These are phyloP conservation scores for Parapsyche elsis DNA, from an alignment of 1,140 invertebrate genomes.

Conservation along the genomic window DNA sequence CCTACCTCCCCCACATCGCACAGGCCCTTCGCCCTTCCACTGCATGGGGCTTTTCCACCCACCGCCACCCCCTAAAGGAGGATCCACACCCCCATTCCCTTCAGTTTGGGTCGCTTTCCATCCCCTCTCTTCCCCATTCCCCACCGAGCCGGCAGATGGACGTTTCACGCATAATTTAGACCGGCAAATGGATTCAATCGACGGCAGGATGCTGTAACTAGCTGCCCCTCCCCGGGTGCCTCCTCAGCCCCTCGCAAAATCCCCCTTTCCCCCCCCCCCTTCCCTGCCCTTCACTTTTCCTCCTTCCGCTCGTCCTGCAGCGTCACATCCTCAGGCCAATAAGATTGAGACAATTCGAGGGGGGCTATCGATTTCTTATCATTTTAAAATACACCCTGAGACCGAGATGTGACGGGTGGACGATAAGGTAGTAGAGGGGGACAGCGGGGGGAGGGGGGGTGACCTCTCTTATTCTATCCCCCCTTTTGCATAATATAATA, in stretches of 20 bases:
- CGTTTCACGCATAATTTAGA: slow-evolving; percentile 57
- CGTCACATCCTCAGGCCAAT: slow-evolving; percentile 41
- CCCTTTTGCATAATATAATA: too few relatives aligned
- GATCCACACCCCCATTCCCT: not conserved
- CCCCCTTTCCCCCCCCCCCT: not conserved
- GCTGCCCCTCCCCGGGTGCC: slow-evolving; percentile 23
- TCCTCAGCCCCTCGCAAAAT: not conserved
- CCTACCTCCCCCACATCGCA: not conserved
- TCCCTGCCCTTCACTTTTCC: not conserved
- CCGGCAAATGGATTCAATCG: slow-evolving; percentile 57
- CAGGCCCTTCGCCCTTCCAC: not conserved
- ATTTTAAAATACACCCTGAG: slow-evolving; percentile 28
- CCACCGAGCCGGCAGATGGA: slow-evolving; percentile 51
- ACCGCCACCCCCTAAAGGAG: not conserved
- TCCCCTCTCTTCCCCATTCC: not conserved
- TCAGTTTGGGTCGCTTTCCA: not conserved
- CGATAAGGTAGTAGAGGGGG: too few relatives aligned
- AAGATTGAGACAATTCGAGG: slow-evolving; percentile 32
- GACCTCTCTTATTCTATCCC: too few relatives aligned
- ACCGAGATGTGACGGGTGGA: not conserved
- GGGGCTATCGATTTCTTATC: slow-evolving; percentile 43
- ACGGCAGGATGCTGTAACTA: slow-evolving; percentile 55
- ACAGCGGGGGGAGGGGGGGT: too few relatives aligned
- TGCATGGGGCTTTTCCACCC: not conserved
- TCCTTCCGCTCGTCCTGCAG: slow-evolving; percentile 2